phyloP scores from a whole-genome alignment of 2,113 vertebrate species.

The Tyto alba region DNA sequence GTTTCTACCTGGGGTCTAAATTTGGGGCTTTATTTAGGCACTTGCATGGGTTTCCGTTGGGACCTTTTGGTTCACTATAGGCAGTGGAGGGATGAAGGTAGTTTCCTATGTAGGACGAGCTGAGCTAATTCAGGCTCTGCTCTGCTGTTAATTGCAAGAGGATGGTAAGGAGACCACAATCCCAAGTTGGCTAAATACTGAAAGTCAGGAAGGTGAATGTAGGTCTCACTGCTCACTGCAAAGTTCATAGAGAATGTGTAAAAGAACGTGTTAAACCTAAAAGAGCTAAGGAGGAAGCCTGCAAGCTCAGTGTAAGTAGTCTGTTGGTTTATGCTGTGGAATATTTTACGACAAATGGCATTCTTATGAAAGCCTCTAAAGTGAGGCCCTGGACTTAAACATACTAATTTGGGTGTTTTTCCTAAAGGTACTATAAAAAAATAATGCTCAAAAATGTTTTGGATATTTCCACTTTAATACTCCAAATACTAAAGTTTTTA shows the following conservation, averaged over 20 bases:
- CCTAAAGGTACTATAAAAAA: not conserved
- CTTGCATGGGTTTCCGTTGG: not conserved
- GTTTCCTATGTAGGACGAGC: not conserved
- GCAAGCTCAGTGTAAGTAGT: not conserved
- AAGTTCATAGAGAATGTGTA: not conserved
- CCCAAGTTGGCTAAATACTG: not conserved
- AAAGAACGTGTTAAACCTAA: not conserved
- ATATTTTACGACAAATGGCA: not conserved
- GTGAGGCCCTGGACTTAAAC: not conserved
- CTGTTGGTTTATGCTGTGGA: not conserved
- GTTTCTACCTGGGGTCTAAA: not conserved
- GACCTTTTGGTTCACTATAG: not conserved
- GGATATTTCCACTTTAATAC: not conserved
- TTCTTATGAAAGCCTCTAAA: not conserved
- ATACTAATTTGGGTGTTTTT: not conserved
- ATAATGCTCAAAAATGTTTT: not conserved
- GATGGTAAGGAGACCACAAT: not conserved
- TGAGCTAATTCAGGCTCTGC: not conserved
- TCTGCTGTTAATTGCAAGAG: not conserved
- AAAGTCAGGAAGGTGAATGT: not conserved
- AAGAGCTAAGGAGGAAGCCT: not conserved
- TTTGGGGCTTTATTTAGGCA: not conserved
- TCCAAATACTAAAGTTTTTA: not conserved
- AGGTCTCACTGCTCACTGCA: not conserved
- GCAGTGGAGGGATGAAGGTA: fast-evolving